Evolutionary conservation across 2,113 vertebrate species (phyloP).

Genomic region (Psilopogon haemacephalus): DNA sequence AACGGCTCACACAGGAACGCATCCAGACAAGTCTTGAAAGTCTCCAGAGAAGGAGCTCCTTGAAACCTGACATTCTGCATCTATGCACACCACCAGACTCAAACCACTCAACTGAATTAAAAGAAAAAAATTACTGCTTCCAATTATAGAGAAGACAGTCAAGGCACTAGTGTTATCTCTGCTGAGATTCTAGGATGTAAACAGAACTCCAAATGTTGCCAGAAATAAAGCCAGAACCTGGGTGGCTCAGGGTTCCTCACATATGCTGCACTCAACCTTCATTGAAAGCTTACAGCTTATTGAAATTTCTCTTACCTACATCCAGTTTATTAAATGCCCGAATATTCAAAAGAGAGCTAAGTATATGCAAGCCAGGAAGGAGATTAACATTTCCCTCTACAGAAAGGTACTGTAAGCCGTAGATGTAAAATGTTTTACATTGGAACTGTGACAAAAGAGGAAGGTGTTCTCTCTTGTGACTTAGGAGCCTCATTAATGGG

Average conservation of each 20-base stretch:
- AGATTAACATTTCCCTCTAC: neutral
- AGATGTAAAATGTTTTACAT: neutral
- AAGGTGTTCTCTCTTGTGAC: neutral
- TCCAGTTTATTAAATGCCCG: neutral
- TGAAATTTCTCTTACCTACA: neutral
- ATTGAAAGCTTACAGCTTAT: neutral
- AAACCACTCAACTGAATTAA: neutral
- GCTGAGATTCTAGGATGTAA: neutral
- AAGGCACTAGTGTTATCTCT: neutral
- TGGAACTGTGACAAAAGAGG: neutral
- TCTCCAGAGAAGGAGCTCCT: neutral
- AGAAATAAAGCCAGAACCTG: neutral
- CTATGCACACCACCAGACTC: neutral
- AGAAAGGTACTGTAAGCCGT: neutral
- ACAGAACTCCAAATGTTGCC: neutral
- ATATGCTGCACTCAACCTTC: neutral
- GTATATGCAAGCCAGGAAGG: neutral
- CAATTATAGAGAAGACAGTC: neutral
- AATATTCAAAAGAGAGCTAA: neutral
- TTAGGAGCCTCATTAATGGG: fast-evolving
- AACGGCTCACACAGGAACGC: no score
- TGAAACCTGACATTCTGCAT: neutral
- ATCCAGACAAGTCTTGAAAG: no score
- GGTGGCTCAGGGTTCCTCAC: neutral
- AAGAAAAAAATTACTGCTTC: neutral